Conservation (phyloP, 2,888 invertebrate genomes). For the Harpagoxenus sublaevis region DNA sequence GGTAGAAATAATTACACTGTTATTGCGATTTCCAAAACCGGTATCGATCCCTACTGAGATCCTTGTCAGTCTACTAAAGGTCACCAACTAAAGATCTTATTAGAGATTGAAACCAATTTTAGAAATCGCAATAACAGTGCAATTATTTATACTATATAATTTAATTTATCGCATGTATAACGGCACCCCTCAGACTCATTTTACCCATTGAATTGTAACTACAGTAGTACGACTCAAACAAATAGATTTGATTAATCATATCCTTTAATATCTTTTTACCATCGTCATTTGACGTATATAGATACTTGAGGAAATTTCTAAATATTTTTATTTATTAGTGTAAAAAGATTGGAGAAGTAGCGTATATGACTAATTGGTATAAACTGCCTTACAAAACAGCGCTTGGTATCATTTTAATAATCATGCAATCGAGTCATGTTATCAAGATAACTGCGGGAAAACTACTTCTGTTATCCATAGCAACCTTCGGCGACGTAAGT, state of each 20-base stretch:
- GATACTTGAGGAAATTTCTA: not conserved
- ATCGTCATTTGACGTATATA: not conserved
- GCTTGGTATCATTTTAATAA: slow-evolving; percentile 55
- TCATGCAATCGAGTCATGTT: slow-evolving; percentile 63
- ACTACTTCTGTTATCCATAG: slow-evolving; percentile 38
- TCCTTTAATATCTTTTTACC: not conserved
- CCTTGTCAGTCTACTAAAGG: too few relatives aligned
- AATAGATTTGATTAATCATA: too few relatives aligned
- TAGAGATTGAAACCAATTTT: too few relatives aligned
- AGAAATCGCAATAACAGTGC: too few relatives aligned
- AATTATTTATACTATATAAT: too few relatives aligned
- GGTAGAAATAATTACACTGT: not conserved
- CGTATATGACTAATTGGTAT: slow-evolving; percentile 73
- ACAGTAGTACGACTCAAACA: too few relatives aligned
- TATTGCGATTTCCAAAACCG: too few relatives aligned
- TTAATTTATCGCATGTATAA: too few relatives aligned
- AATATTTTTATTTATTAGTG: slow-evolving; percentile 60
- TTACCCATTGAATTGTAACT: too few relatives aligned
- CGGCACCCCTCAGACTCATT: too few relatives aligned
- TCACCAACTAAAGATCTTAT: too few relatives aligned
- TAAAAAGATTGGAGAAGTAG: slow-evolving; percentile 61
- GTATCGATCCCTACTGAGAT: too few relatives aligned
- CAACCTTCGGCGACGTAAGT: slow-evolving; percentile 32
- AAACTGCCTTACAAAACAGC: slow-evolving; percentile 61
- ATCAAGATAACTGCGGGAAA: slow-evolving; percentile 65